A percentile compares a stretch with the other conserved stretches of the same genome.
Evolutionary conservation across 2,113 vertebrate species (phyloP).

Genomic region (Lontra canadensis): DNA sequence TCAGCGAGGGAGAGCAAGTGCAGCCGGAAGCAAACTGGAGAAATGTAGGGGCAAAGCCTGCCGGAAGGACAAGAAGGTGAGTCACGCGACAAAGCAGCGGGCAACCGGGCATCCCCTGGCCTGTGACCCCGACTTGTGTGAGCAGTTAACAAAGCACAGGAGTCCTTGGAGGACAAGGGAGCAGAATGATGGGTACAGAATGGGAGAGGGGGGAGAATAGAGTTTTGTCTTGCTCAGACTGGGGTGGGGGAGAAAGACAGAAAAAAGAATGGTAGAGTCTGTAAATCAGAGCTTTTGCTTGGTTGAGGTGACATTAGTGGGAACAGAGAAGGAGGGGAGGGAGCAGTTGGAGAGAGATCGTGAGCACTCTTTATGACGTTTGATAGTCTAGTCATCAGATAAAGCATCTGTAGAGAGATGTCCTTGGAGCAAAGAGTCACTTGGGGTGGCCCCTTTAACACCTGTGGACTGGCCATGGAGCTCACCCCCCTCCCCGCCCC

Average conservation of each 20-base stretch:
- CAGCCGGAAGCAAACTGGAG: not conserved
- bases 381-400: too few relatives aligned
- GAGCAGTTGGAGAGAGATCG: not conserved
- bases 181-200: not conserved
- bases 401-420: not conserved
- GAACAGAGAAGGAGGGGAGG: too few relatives aligned
- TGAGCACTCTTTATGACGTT: not conserved
- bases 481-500: accelerated
- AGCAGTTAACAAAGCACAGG: not conserved
- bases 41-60: not conserved
- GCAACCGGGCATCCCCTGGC: not conserved
- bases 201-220: not conserved
- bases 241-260: not conserved
- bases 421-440: too few relatives aligned
- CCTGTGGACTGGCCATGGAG: not conserved
- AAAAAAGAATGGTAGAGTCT: too few relatives aligned
- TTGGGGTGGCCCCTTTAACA: too few relatives aligned
- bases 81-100: not conserved
- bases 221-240: not conserved
- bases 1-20: not conserved
- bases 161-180: not conserved
- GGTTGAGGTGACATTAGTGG: not conserved
- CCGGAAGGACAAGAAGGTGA: not conserved
- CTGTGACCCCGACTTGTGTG: accelerated
- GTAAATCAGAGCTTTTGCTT: not conserved